A percentile compares a stretch with the other conserved stretches of the same genome.
Evolutionary conservation across 2,888 invertebrate genomes (phyloP).

Genomic region (Heliothis peltigera): DNA sequence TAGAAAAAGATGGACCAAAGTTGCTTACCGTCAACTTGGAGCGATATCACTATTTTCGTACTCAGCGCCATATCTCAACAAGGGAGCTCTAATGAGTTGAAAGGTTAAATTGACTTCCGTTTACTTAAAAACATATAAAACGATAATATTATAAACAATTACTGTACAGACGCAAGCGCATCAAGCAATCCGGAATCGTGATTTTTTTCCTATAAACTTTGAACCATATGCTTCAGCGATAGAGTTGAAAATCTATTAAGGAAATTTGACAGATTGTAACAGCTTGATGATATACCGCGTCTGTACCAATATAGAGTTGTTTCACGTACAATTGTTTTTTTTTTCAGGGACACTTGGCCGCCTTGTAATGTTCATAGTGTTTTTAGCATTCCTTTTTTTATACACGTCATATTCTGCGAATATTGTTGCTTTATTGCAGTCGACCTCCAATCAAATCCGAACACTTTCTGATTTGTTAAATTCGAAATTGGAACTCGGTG

Average conservation of each 20-base stretch:
- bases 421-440: conserved; percentile 93
- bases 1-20: conserved; percentile 62
- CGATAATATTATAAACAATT: background rate
- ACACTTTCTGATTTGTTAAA: conserved; percentile 91
- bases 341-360: conserved; percentile 85
- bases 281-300: too few species aligned
- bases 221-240: too few species aligned
- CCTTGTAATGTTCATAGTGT: conserved; percentile 90
- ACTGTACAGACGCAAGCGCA: too few species aligned
- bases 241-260: too few species aligned
- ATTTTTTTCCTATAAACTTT: too few species aligned
- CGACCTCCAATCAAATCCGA: conserved; percentile 91
- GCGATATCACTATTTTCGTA: conserved; percentile 88
- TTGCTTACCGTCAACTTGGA: conserved; percentile 72
- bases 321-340: conserved; percentile 16
- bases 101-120: conserved; percentile 61
- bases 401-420: conserved; percentile 93
- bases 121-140: background rate
- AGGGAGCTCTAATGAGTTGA: conserved; percentile 81
- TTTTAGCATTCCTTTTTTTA: conserved; percentile 91
- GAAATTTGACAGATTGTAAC: too few species aligned
- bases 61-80: conserved; percentile 91
- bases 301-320: too few species aligned
- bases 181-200: too few species aligned
- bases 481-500: conserved; percentile 91